Evolutionary conservation across 1,140 invertebrate genomes (phyloP), one percentile per base, ranked within the genome.

Genomic region (Ceratina japonica): DNA sequence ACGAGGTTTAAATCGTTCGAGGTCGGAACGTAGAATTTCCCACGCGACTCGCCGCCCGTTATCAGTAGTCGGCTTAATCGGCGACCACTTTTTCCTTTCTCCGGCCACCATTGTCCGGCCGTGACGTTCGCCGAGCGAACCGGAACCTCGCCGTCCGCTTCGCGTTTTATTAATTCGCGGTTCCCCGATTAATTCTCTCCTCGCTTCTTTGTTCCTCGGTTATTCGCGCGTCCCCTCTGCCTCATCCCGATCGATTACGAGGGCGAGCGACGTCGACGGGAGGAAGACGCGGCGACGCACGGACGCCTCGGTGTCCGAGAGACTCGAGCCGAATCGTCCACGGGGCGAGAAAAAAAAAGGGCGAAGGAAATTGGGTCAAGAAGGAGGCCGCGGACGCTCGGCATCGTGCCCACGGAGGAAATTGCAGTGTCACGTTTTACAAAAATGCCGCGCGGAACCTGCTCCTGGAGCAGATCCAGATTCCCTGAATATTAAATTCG

Each of bases 351-450:
- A 13, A 12, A 70, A 10, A 31, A 68, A 68, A 10, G 5, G 16
- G n/a, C 10, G 63, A n/a, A 10, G 27, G 22, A 51, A 70, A 56
- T 49, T n/a, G 68, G 75, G 69, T 7, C 31, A 63, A 63, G 75
- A 24, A 22, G 15, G 10, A 24, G 15, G 44, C 49, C 22, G n/a
- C 63, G 63, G n/a, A 49, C 12, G 31, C 49, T 31, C 44, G 77
- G 77, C 77, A 74, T 65, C 31, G 62, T 79, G 78, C 78, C 77
- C 72, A 24, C n/a, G 52, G 18, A 66, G 70, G 62, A 79, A 74
- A 79, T 79, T 79, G 77, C 77, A 79, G 70, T 79, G 70, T 79
- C 77, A 72, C 70, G 70, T 79, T 79, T 52, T 61, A 52, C 62
- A 73, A 74, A 73, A 74, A 79, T 79, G 62, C 54, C 61, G 52